These are phyloP conservation scores for Watsonalla binaria DNA, from an alignment of 2,888 invertebrate species.

Conservation along the genomic window DNA sequence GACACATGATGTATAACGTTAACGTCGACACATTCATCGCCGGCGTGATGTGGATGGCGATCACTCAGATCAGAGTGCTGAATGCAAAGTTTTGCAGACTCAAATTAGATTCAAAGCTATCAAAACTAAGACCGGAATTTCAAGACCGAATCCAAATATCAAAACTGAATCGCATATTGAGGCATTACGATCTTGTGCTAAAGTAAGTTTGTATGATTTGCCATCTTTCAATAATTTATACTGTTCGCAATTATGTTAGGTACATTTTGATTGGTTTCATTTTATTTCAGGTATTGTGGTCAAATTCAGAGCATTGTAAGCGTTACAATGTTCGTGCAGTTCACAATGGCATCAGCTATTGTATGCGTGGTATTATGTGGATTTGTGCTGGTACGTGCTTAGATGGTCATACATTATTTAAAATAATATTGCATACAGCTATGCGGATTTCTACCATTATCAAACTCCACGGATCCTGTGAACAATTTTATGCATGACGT, in stretches of 20 bases:
- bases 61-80: constrained; percentile 44
- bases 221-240: neutral
- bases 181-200: constrained; percentile 45
- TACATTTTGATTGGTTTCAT: neutral
- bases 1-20: constrained; percentile 56
- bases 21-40: constrained; percentile 50
- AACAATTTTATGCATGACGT: too few relatives aligned
- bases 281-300: constrained; percentile 46
- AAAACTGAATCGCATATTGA: constrained; percentile 31
- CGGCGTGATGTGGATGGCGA: constrained; percentile 44
- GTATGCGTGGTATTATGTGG: constrained; percentile 52
- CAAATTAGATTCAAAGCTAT: constrained; percentile 21
- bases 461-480: too few relatives aligned
- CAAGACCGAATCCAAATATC: constrained; percentile 16
- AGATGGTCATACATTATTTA: neutral
- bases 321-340: constrained; percentile 48
- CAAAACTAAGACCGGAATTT: constrained; percentile 6
- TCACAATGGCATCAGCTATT: constrained; percentile 43
- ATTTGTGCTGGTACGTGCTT: constrained; percentile 40
- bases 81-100: constrained; percentile 40
- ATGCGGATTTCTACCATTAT: too few relatives aligned
- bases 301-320: constrained; percentile 41
- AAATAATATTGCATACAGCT: too few relatives aligned
- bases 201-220: constrained; percentile 32
- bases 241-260: too few relatives aligned